phyloP scores from a whole-genome alignment of 2,888 invertebrate species.

The Eupithecia exiguata region DNA sequence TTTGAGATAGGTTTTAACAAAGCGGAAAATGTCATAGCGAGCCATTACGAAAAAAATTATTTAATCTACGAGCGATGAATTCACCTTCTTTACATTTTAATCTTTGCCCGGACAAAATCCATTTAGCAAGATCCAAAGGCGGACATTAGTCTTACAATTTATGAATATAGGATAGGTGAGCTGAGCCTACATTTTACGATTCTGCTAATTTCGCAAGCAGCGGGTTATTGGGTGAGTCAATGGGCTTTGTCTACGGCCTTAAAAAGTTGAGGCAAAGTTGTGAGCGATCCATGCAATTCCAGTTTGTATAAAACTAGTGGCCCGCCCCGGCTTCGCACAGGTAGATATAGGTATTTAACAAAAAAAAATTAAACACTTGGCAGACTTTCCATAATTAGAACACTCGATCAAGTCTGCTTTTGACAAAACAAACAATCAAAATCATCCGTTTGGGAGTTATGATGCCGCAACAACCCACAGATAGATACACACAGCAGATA shows the following conservation, averaged over 20 bases:
- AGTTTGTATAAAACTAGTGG: not conserved
- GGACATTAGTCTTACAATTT: constrained; percentile 39
- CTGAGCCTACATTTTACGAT: constrained; percentile 36
- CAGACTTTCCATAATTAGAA: no score
- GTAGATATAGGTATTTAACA: no score
- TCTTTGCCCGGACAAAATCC: constrained; percentile 16
- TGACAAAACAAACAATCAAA: no score
- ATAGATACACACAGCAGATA: no score
- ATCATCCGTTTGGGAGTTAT: no score
- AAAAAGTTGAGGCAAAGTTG: not conserved
- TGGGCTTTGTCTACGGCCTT: not conserved
- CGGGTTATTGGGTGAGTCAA: constrained; percentile 23
- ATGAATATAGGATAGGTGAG: constrained; percentile 40
- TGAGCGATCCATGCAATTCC: not conserved
- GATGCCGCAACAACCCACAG: no score
- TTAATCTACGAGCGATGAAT: not conserved
- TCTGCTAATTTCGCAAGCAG: constrained; percentile 35
- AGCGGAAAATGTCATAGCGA: not conserved
- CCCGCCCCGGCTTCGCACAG: no score
- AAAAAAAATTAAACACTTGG: no score
- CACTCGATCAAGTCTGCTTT: no score
- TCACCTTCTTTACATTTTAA: not conserved
- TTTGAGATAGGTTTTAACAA: not conserved
- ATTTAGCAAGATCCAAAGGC: constrained; percentile 26
- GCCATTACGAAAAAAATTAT: not conserved